Conservation (phyloP, 2,888 invertebrate genomes). For the Watsonalla cultraria region DNA sequence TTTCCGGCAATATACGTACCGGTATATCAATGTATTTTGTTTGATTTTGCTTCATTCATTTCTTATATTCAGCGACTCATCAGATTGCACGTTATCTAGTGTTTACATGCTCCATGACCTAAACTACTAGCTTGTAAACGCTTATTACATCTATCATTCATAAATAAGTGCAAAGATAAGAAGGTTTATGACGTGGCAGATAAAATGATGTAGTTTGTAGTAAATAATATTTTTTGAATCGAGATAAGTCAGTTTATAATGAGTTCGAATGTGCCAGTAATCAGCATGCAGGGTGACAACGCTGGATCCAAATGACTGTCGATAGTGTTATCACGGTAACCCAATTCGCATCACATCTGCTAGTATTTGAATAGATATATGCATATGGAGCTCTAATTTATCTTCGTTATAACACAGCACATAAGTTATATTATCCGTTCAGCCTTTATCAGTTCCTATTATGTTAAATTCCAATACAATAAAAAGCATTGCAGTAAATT, state of each 20-base stretch:
- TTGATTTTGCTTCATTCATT: too few relatives aligned
- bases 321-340: slow-evolving; percentile 66
- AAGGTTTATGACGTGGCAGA: slow-evolving; percentile 8
- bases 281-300: slow-evolving; percentile 1
- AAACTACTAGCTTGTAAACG: slow-evolving; percentile 4
- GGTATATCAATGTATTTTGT: too few relatives aligned
- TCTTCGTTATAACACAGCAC: slow-evolving; percentile 7
- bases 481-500: too few relatives aligned
- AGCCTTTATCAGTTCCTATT: background rate
- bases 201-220: slow-evolving; percentile 1
- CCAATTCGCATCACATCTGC: slow-evolving; percentile 68
- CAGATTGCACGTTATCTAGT: background rate
- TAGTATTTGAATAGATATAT: slow-evolving; percentile 44
- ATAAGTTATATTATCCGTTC: background rate
- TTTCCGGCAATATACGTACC: too few relatives aligned
- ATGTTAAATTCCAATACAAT: too few relatives aligned
- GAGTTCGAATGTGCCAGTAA: background rate
- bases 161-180: slow-evolving; percentile 10
- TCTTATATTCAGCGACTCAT: too few relatives aligned
- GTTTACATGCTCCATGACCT: slow-evolving; percentile 6
- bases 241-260: background rate
- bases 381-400: slow-evolving; percentile 21
- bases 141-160: slow-evolving; percentile 9
- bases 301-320: slow-evolving; percentile 18
- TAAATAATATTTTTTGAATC: background rate